Base-by-base conservation (phyloP, 1,140 invertebrate species). In the Wiebesia pumilae region DNA sequence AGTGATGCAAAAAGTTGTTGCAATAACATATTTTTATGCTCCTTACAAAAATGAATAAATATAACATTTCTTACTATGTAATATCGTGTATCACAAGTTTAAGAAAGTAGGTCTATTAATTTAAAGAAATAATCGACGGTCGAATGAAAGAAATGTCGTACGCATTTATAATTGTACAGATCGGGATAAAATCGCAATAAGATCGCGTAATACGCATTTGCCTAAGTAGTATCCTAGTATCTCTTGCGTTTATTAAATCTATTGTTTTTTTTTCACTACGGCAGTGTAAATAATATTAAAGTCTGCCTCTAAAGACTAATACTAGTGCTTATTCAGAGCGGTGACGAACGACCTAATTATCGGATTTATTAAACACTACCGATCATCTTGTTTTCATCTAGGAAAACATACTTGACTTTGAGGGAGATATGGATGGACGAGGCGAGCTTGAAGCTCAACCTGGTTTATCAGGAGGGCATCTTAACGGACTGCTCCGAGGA, bases 351-450 rank as follows among this genome's bases (percentile, higher is more conserved):
- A n/a, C 33, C 73, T 3, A 47, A 43, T 75, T 40, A 77, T 47
- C n/a, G 27, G 19, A 6, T 19, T 77, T 30, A 51, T 51, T 14
- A 75, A 75, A 0, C 10, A 6, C 16, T 7, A 75, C 71, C 16
- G 43, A n/a, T n/a, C 35, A 2, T 80, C 14, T 12, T 24, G 2
- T 40, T 33, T 33, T 65, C 19, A 19, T 73, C 0, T 43, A 86
- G 80, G 65, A 82, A 86, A 47, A 77, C 85, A 0, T 82, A 65
- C n/a, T 24, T 86, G 40, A 83, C 58, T 0, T 65, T 87, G 40
- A 43, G 85, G n/a, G 91, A 95, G 69, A 88, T 95, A 16, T 94
- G 94, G 90, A 85, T 95, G 47, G 90, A 92, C 7, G 91, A 92
- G 75, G 91, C 91, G 24, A 87, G 88, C 21, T 91, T 93, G 81